phyloP scores from a whole-genome alignment of 2,113 vertebrate genomes.

The Ptilorrhoa leucosticta region DNA sequence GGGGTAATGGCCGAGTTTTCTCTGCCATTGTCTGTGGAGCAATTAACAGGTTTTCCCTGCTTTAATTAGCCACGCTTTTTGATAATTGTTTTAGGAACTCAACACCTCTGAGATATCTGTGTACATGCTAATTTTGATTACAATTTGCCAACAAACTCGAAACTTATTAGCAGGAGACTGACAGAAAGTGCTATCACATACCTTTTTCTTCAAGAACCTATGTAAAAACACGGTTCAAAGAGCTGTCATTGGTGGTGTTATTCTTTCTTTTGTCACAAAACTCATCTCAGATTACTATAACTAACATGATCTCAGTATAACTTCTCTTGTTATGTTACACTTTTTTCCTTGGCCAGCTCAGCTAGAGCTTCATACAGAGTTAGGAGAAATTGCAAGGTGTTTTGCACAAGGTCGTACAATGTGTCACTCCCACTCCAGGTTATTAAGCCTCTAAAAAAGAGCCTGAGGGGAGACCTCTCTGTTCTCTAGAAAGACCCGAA shows the following conservation, averaged over 20 bases:
- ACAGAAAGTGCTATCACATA: neutral
- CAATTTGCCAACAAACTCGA: neutral
- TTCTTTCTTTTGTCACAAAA: neutral
- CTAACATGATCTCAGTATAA: neutral
- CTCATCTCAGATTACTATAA: neutral
- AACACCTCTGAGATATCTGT: neutral
- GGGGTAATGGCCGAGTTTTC: accelerated
- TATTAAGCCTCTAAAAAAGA: neutral
- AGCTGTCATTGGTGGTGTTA: neutral
- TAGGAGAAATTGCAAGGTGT: neutral
- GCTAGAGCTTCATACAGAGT: neutral
- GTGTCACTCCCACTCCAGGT: neutral
- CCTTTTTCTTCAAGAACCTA: neutral
- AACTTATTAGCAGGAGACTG: neutral
- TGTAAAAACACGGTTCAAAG: neutral
- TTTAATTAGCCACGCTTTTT: neutral
- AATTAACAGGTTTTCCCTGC: neutral
- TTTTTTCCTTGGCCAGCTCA: neutral
- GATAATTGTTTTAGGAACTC: neutral
- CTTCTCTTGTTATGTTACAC: neutral
- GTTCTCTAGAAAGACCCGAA: neutral
- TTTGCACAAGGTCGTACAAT: neutral
- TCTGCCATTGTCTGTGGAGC: neutral
- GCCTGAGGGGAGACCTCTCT: neutral
- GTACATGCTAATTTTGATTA: neutral